Percentiles rank a stretch among this genome's conserved stretches.
These are phyloP conservation scores for Hemicentrotus pulcherrimus DNA, from an alignment of 35 echinoderm and acorn worm genomes.

Conservation along the genomic window DNA sequence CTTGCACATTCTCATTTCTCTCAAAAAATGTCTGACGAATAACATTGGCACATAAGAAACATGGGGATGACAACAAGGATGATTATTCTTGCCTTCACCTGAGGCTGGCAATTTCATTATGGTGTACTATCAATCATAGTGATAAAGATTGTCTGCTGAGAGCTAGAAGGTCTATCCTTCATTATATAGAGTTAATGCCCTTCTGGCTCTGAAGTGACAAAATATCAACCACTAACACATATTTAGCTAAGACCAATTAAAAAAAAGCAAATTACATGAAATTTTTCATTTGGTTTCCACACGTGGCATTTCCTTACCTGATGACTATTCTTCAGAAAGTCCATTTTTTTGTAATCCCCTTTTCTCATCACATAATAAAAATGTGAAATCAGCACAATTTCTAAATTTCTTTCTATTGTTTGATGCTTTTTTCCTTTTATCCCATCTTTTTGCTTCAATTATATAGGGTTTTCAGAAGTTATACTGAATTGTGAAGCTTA, in stretches of 20 bases:
- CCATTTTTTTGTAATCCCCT: no score
- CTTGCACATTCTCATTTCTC: not conserved
- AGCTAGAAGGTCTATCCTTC: not conserved
- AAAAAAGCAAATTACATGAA: not conserved
- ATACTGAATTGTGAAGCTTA: no score
- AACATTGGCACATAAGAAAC: not conserved
- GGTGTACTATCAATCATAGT: not conserved
- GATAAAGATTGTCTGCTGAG: not conserved
- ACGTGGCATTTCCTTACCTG: no score
- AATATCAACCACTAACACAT: no score
- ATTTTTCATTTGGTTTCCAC: not conserved
- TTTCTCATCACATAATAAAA: no score
- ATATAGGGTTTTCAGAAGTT: no score
- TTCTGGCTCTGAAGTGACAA: not conserved
- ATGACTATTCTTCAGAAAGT: no score
- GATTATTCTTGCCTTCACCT: not conserved
- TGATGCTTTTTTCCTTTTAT: no score
- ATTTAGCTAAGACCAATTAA: not conserved
- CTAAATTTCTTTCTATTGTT: no score
- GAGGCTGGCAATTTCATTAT: not conserved
- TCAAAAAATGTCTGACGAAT: not conserved
- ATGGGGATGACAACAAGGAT: not conserved
- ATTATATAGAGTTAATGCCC: not conserved
- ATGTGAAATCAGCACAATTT: no score
- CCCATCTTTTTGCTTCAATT: no score